A percentile compares a stretch with the other conserved stretches of the same genome.
Conservation (phyloP, 2,113 vertebrate genomes). For the Steatornis caripensis region DNA sequence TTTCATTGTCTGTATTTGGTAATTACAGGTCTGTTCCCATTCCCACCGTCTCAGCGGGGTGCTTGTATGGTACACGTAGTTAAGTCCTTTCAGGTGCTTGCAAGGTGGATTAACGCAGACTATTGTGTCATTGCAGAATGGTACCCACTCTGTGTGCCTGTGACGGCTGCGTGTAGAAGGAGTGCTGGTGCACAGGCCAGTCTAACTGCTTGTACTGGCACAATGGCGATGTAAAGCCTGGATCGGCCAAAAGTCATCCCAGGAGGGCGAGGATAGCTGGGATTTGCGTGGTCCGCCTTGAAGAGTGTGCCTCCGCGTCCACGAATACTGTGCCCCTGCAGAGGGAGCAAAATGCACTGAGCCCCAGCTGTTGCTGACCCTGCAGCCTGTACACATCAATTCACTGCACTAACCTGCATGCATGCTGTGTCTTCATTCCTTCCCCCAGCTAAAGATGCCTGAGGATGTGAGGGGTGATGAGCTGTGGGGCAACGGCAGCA, state of each 20-base stretch:
- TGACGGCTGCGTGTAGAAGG: background rate
- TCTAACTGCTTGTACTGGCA: background rate
- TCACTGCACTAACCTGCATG: background rate
- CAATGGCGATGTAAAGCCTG: background rate
- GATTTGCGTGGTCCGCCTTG: background rate
- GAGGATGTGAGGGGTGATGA: background rate
- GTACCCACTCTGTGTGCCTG: background rate
- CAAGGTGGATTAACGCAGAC: constrained; percentile 16
- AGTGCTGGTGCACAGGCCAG: background rate
- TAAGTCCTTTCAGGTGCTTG: constrained; percentile 58
- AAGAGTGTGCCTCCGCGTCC: background rate
- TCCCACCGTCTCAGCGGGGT: constrained; percentile 57
- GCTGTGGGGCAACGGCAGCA: background rate
- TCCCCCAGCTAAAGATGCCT: background rate
- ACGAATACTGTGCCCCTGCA: background rate
- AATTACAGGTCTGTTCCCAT: constrained; percentile 67
- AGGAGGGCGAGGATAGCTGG: background rate
- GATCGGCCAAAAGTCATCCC: background rate
- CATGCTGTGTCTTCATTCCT: background rate
- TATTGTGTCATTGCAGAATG: background rate
- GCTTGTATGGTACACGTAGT: background rate
- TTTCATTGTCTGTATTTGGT: constrained; percentile 70
- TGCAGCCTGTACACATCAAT: background rate
- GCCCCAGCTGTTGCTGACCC: background rate
- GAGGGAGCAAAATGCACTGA: background rate